Percentiles rank a stretch among this genome's conserved stretches.
These are phyloP conservation scores for Piscicola geometra DNA, from an alignment of 2,888 invertebrate species.

Conservation along the genomic window DNA sequence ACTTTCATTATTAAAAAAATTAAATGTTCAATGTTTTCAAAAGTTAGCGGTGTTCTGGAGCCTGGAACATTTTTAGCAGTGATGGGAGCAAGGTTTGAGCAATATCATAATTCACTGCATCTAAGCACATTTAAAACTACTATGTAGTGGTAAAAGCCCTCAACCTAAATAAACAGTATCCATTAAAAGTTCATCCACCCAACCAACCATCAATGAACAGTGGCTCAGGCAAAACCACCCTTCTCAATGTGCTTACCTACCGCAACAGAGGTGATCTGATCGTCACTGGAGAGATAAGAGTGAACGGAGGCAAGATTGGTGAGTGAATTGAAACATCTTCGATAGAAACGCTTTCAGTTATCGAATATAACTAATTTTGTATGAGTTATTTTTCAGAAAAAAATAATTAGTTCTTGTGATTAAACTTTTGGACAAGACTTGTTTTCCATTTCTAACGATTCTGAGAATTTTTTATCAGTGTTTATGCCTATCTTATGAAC, in stretches of 20 bases:
- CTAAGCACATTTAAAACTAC: slow-evolving; percentile 36
- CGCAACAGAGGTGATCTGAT: slow-evolving; percentile 60
- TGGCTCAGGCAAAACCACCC: slow-evolving; percentile 89
- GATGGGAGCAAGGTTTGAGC: slow-evolving; percentile 55
- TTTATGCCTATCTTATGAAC: too few species aligned
- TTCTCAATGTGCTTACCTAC: slow-evolving; percentile 81
- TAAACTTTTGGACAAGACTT: too few species aligned
- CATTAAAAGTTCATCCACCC: too few species aligned
- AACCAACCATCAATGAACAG: slow-evolving; percentile 50
- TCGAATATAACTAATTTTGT: too few species aligned
- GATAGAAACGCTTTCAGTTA: too few species aligned
- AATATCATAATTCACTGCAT: too few species aligned
- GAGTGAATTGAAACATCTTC: too few species aligned
- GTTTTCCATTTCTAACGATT: too few species aligned
- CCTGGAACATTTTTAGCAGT: slow-evolving; percentile 51
- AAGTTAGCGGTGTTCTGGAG: slow-evolving; percentile 50
- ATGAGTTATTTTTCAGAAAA: too few species aligned
- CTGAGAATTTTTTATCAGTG: too few species aligned
- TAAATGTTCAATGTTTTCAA: slow-evolving; percentile 37
- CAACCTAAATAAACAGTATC: too few species aligned
- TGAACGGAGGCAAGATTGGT: slow-evolving; percentile 66
- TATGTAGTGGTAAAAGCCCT: background rate
- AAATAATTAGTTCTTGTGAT: too few species aligned
- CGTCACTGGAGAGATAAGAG: slow-evolving; percentile 50
- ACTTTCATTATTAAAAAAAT: background rate